Evolutionary conservation across 2,888 invertebrate species (phyloP).

Genomic region (Dicycla oo): DNA sequence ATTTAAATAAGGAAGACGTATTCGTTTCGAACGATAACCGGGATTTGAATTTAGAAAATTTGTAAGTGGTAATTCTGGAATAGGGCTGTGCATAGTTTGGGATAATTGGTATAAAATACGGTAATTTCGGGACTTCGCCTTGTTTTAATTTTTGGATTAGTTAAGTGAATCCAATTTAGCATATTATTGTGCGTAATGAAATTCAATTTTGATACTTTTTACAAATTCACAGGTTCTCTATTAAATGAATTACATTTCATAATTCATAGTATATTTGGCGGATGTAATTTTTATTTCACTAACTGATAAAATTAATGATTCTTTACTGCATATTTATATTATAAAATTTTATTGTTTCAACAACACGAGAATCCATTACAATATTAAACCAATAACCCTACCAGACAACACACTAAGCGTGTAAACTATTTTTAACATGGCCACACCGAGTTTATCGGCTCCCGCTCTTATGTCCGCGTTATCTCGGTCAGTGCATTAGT

Average conservation of each 20-base stretch:
- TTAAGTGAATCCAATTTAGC: background rate
- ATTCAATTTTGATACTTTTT: background rate
- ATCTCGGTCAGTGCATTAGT: constrained; percentile 89
- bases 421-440: constrained; percentile 90
- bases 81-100: constrained; percentile 73
- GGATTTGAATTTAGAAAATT: constrained; percentile 84
- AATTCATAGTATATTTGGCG: background rate
- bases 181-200: background rate
- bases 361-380: constrained; percentile 44
- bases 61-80: constrained; percentile 76
- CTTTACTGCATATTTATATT: constrained; percentile 9
- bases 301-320: background rate
- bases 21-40: constrained; percentile 86
- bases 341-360: constrained; percentile 16
- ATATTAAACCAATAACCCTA: constrained; percentile 64
- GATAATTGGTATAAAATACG: constrained; percentile 32
- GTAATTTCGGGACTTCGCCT: background rate
- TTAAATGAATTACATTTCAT: background rate
- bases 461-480: constrained; percentile 87
- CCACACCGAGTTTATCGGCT: constrained; percentile 89
- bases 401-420: constrained; percentile 85
- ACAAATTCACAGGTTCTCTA: background rate
- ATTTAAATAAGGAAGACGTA: constrained; percentile 90
- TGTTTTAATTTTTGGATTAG: background rate
- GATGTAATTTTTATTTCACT: constrained; percentile 3